Base-by-base conservation (phyloP, 2,888 invertebrate genomes). In the Machimus rusticus region DNA sequence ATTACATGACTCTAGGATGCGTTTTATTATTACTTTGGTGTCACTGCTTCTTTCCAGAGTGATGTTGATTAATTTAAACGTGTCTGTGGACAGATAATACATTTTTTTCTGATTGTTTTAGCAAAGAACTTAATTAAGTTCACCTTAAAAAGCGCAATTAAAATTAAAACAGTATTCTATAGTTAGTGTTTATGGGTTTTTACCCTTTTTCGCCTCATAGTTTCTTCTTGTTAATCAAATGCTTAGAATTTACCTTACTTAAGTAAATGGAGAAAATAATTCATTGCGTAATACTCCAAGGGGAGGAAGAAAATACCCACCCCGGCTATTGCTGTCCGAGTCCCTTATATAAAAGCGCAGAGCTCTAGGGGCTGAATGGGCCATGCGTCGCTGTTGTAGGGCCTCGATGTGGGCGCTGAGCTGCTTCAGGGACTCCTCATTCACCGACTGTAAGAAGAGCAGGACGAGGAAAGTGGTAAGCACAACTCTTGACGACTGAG, bases 351-450 rank as follows among this genome's bases (percentile, higher is more conserved):
- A 98, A 93, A 98, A 98, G 89, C 95, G 94, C 66, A 98, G 93
- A 19, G 93, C 92, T 88, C 95, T 95, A 4, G 95, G 94, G 84
- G 94, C 92, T 77, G 95, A 93, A 79, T 94, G 93, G 89, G 94
- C 94, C 12, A 90, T 95, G 94, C 90, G 95, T 94, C 90, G 90
- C 74, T 92, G 90, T 90, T 96, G 96, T 86, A 98, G 94, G 37
- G 95, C 95, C 92, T 98, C 96, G 90, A 99, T 93, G 90, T 97
- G 95, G 37, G 96, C 96, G 93, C 98, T 98, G 84, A 98, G 93
- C 90, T 96, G 95, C 92, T 98, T 98, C 88, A 98, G 92, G 0
- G 98, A 98, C 90, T 97, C 95, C 93, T 99, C 98, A 94, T 99
- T 99, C 0, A 96, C 95, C 89, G 95, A 95, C 96, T 98, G 89